Evolutionary conservation across 2,888 invertebrate genomes (phyloP), one percentile per base, ranked within the genome.

Genomic region (Clusia tigrina): DNA sequence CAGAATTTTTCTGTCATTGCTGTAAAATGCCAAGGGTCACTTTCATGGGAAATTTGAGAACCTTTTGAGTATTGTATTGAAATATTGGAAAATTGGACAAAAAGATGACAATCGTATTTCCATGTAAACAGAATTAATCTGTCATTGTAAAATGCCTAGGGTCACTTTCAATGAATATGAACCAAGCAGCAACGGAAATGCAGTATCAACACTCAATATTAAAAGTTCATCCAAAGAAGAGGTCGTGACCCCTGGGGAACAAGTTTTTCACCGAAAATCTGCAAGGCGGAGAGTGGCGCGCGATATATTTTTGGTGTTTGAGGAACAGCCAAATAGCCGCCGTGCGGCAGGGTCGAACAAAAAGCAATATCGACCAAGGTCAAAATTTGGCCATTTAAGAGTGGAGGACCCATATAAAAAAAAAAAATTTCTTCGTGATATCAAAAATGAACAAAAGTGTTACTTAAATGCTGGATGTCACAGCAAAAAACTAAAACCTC

Each of bases 261-360:
- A 69, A 48, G 69, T 71, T 15, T 62, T 67, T 51, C 76, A 83
- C 70, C 76, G 83, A 57, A 83, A 83, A 65, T 83, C 83, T 17
- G 82, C 79, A 65, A 74, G 83, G 2, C 78, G 83, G 67, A 82
- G 82, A 77, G 78, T 83, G 37, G 81, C 82, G 1, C 78, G 83
- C 9, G 83, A 83, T 62, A 83, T 83, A 48, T 83, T 81, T 63
- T 71, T 83, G 67, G 80, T 83, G 2, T 81, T 83, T 64, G 83
- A 83, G 67, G 81, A 82, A 63, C 77, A 81, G 64, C 74, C 81
- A 2, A 68, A 70, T n/a, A 72, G 75, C 20, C 74, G 78, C 18
- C 42, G 42, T 5, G 3, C 12, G 42, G 12, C 15, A 42, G 42
- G 42, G n/a, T 67, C 75, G 5, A 71, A 71, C 32, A 77, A 76